A percentile compares a stretch with the other conserved stretches of the same genome.
These are phyloP conservation scores for Halictus rubicundus DNA, from an alignment of 1,140 invertebrate genomes.

Conservation along the genomic window DNA sequence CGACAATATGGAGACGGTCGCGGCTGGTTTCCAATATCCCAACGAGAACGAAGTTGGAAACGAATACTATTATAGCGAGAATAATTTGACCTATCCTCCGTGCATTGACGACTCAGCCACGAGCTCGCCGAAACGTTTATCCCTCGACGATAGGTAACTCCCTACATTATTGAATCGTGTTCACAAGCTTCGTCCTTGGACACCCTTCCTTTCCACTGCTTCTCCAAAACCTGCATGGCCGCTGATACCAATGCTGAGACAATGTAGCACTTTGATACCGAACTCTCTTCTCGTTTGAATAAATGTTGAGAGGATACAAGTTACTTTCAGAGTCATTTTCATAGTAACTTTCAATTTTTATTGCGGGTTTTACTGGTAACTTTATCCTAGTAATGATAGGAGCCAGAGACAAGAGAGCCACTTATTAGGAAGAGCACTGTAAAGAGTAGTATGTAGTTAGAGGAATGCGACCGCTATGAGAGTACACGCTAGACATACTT, in stretches of 20 bases:
- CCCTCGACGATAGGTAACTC: slow-evolving; percentile 77
- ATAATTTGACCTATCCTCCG: slow-evolving; percentile 78
- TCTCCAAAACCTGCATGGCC: neutral
- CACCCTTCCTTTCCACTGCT: slow-evolving; percentile 19
- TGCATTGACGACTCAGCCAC: slow-evolving; percentile 72
- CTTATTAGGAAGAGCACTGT: no score
- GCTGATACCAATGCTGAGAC: neutral
- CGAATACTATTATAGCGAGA: slow-evolving; percentile 77
- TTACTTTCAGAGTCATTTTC: no score
- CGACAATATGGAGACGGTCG: slow-evolving; percentile 52
- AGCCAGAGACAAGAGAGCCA: no score
- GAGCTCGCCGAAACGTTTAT: slow-evolving; percentile 77
- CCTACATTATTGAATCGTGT: neutral
- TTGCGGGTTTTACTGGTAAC: no score
- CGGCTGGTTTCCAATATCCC: slow-evolving; percentile 64
- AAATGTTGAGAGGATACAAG: no score
- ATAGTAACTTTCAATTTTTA: no score
- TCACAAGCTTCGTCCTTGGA: neutral
- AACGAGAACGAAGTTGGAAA: slow-evolving; percentile 65
- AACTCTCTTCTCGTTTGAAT: neutral
- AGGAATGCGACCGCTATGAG: no score
- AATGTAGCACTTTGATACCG: neutral
- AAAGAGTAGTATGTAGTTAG: no score
- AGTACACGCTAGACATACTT: no score
- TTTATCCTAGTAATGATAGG: no score